Base-by-base conservation (phyloP, 2,888 invertebrate genomes). In the Smittia aterrima region DNA sequence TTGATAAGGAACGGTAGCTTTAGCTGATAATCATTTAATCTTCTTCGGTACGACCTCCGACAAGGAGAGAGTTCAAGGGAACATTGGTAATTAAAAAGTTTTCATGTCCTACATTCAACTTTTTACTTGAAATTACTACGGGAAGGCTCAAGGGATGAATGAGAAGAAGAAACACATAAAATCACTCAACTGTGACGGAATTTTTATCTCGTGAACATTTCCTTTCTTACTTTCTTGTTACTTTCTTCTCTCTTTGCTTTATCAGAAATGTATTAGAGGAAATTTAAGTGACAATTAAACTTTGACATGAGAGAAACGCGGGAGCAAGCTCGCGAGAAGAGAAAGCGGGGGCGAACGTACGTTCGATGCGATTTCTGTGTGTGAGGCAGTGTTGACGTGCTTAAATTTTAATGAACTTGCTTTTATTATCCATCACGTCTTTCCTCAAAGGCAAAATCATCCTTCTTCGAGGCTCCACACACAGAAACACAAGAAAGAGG, bases 51-150 rank as follows among this genome's bases (percentile, higher is more conserved):
- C n/a, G 66, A 66, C 66, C 66, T 66, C 70, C 13, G 22, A 58
- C 58, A 54, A 54, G 70, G 54, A 53, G n/a, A n/a, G 54, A 71
- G 40, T 40, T 40, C 22, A 47, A 53, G 40, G 40, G 72, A 58
- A 72, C 58, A 72, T 72, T 62, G 72, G 58, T 72, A 72, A 72
- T 72, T 72, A 72, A 72, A 72, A 72, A 72, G 62, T 72, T 72
- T 47, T 25, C 41, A 6, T 66, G 66, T 66, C 24, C 18, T 66
- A 24, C 27, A 25, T 66, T 24, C 9, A n/a, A 32, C 41, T 47
- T 47, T n/a, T 4, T 11, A 47, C n/a, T 9, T 58, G 27, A 13
- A 9, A 24, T 27, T 64, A 9, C 2, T 64, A 11, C 24, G 1
- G 27, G 64, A 27, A 27, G 27, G 25, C 27, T 24, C n/a, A 18